Evolutionary conservation across 92 coral and sea anemone species (phyloP), one percentile per base, ranked within the genome.

Genomic region (Scolanthus callimorphus): DNA sequence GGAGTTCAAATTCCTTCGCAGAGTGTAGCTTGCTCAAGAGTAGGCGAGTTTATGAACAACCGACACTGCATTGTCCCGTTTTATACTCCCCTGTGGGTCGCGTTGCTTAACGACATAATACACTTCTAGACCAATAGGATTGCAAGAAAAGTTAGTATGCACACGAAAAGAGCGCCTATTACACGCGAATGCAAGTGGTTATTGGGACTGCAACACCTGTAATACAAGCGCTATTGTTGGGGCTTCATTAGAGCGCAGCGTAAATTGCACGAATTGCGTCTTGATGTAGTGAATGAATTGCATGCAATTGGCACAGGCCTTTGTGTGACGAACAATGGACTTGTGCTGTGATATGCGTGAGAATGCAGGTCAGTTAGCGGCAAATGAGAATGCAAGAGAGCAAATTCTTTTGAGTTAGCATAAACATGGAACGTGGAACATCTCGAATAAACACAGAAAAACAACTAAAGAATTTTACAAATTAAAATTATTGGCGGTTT

Each of bases 151-250:
- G 23, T 21, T 10, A 21, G 12, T 10, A 20, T 4, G 23, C 52
- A 9, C 52, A 20, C 19, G 52, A 46, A 21, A 46, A 46, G 19
- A 19, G 15, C 22, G 4, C 52, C 8, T 9, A 10, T 46, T 19
- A 20, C 52, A 46, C 52, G 52, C 52, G 52, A 46, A 46, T 46
- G 11, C 52, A 46, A 19, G 52, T 46, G 11, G 11, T 19, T 46
- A 6, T 4, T 46, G 12, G 17, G 23, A 21, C 12, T 21, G 4
- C 22, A 9, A 46, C 52, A 46, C 52, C 52, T 46, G 23, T 20
- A 46, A 9, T 46, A 46, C 22, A 20, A 46, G 41, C 11, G 17
- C 11, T 21, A 46, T 46, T 46, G 52, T 46, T 46, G 12, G 6
- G 12, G 52, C 17, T 6, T 46, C 52, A 46, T 46, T 9, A 46